Conservation (phyloP, 30 jellyfish, hydroid and myxozoan genomes). For the Hydractinia symbiolongicarpus region DNA sequence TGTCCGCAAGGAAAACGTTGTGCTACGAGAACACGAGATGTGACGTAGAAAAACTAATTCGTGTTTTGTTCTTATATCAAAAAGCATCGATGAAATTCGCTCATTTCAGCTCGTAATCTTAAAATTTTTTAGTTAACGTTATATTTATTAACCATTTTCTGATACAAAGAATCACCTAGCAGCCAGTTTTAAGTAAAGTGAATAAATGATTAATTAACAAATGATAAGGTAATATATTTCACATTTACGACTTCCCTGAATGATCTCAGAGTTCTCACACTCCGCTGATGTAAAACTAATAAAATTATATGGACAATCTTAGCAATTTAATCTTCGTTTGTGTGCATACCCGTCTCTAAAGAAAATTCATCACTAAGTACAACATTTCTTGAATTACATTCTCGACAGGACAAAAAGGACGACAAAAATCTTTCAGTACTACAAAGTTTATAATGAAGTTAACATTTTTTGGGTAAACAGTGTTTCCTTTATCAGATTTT, state of each 20-base stretch:
- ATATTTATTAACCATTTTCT: too few relatives aligned
- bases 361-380: conserved; percentile 26
- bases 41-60: too few relatives aligned
- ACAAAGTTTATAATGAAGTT: conserved; percentile 19
- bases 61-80: too few relatives aligned
- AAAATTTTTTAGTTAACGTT: too few relatives aligned
- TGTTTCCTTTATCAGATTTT: conserved; percentile 9
- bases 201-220: too few relatives aligned
- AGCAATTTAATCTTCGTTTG: conserved; percentile 9
- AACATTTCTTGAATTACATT: conserved; percentile 21
- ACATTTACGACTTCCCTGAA: conserved; percentile 9
- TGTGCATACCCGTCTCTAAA: conserved; percentile 20
- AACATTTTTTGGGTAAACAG: conserved; percentile 12
- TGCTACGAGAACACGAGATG: too few relatives aligned
- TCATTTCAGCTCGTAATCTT: too few relatives aligned
- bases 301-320: not conserved
- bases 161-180: too few relatives aligned
- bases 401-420: conserved; percentile 2
- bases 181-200: too few relatives aligned
- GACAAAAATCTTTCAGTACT: conserved; percentile 1
- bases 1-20: too few relatives aligned
- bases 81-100: too few relatives aligned
- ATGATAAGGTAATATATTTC: too few relatives aligned
- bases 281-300: not conserved
- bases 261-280: conserved; percentile 14